phyloP scores from a whole-genome alignment of 2,797 vertebrate species.

The Semaprochilodus insignis region DNA sequence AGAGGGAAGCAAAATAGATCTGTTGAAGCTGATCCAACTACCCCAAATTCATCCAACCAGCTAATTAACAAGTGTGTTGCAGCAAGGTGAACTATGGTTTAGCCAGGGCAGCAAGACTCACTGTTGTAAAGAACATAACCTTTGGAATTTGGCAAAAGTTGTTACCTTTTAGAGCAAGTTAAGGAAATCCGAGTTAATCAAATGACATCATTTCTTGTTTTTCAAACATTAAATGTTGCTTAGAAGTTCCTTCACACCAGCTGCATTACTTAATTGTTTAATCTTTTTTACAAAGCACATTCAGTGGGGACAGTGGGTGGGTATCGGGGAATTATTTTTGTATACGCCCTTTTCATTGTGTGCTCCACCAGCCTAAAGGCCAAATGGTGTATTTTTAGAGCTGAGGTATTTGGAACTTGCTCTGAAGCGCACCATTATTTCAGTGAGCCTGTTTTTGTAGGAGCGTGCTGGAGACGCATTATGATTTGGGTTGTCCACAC shows the following conservation, averaged over 20 bases:
- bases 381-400: conserved; percentile 64
- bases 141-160: neutral
- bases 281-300: conserved; percentile 45
- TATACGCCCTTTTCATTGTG: conserved; percentile 61
- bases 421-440: conserved; percentile 38
- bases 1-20: no score
- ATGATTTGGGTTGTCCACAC: conserved; percentile 36
- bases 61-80: no score
- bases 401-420: conserved; percentile 18
- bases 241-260: conserved; percentile 8
- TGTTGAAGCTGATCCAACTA: no score
- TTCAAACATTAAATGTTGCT: neutral
- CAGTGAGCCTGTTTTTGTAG: conserved; percentile 16
- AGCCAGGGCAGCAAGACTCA: neutral
- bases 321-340: conserved; percentile 57
- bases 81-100: neutral
- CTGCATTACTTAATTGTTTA: conserved; percentile 46
- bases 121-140: neutral
- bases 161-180: neutral
- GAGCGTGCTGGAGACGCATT: conserved; percentile 4
- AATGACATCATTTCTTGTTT: neutral
- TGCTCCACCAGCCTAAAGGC: conserved; percentile 58
- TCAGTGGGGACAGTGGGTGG: conserved; percentile 63
- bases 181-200: neutral
- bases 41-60: neutral